Evolutionary conservation across 2,888 invertebrate species (phyloP).

Genomic region (Conus canariensis): DNA sequence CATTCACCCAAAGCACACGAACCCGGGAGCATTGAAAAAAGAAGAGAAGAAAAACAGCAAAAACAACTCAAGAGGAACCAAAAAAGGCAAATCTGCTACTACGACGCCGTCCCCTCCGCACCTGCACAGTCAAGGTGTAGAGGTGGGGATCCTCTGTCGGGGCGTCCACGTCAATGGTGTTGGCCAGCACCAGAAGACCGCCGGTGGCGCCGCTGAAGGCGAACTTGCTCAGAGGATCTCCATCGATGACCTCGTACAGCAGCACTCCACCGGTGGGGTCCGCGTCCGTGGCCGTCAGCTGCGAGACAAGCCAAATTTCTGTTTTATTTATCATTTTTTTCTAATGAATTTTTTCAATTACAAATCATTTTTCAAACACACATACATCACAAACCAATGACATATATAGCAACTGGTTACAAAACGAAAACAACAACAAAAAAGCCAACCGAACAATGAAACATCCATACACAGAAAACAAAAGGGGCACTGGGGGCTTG

Average conservation of each 20-base stretch:
- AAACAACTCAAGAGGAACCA: no score
- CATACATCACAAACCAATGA: no score
- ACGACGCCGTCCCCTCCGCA: no score
- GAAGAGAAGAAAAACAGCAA: not conserved
- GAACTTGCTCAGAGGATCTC: constrained; percentile 36
- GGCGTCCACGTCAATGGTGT: constrained; percentile 43
- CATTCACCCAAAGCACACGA: not conserved
- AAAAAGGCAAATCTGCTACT: no score
- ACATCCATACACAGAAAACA: no score
- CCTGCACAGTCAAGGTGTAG: constrained; percentile 52
- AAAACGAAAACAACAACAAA: no score
- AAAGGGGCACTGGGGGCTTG: no score
- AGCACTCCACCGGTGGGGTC: constrained; percentile 37
- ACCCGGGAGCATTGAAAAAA: not conserved
- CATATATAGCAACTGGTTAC: no score
- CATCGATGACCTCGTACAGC: constrained; percentile 40
- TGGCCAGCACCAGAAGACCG: constrained; percentile 36
- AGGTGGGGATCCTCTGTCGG: constrained; percentile 48
- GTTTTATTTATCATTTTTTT: not conserved
- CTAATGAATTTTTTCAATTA: not conserved
- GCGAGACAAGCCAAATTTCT: not conserved
- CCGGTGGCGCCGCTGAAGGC: constrained; percentile 37
- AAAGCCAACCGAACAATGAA: no score
- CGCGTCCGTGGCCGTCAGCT: constrained; percentile 36
- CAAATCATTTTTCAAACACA: not conserved